Percentiles rank a stretch among this genome's conserved stretches.
Evolutionary conservation across 2,888 invertebrate species (phyloP).

Genomic region (Petrolisthes manimaculis): DNA sequence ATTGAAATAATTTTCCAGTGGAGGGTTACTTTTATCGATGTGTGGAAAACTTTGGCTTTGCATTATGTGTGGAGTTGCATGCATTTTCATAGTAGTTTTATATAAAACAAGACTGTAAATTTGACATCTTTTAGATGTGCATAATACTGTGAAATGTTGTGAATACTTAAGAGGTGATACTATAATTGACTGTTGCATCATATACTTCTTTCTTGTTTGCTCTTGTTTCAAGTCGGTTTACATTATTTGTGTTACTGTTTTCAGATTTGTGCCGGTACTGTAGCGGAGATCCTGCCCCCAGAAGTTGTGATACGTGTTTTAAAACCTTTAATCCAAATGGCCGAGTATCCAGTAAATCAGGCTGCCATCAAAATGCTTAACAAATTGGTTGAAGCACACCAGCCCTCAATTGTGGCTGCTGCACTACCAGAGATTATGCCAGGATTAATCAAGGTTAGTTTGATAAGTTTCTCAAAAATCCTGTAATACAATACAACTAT

Average conservation of each 20-base stretch:
- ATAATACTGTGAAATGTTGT: too few relatives aligned
- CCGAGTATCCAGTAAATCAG: conserved; percentile 87
- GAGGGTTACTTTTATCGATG: neutral
- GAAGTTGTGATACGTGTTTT: conserved; percentile 82
- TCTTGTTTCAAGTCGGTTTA: too few relatives aligned
- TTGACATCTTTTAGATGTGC: neutral
- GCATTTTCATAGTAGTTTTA: neutral
- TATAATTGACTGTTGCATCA: too few relatives aligned
- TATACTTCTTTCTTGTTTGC: too few relatives aligned
- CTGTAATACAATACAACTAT: neutral
- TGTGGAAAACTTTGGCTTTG: neutral
- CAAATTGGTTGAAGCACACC: conserved; percentile 81
- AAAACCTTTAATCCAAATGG: conserved; percentile 88
- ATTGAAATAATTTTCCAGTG: neutral
- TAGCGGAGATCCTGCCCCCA: conserved; percentile 85
- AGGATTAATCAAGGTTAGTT: conserved; percentile 82
- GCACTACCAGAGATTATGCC: conserved; percentile 84
- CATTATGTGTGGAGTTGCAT: neutral
- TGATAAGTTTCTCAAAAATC: neutral
- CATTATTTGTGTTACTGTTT: neutral
- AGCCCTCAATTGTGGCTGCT: conserved; percentile 73
- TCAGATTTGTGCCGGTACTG: conserved; percentile 74
- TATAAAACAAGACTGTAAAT: neutral
- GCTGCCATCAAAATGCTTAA: conserved; percentile 93
- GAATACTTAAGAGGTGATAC: too few relatives aligned